phyloP scores from a whole-genome alignment of 2,888 invertebrate genomes.

The Catonia carolina region DNA sequence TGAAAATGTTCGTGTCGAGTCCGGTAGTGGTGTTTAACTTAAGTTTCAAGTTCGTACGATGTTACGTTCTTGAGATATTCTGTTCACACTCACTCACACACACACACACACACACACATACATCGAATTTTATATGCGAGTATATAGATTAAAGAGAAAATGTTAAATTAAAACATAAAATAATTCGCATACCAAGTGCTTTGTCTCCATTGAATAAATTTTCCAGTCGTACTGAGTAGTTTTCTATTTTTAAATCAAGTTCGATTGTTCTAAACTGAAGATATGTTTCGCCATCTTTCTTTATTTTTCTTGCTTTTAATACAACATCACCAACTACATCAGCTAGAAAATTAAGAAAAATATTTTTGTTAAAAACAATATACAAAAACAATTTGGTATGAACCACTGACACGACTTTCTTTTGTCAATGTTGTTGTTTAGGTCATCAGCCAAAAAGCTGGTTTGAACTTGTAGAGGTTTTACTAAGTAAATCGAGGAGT shows the following conservation, averaged over 20 bases:
- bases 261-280: conserved; percentile 49
- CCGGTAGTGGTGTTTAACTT: no score
- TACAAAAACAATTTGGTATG: background rate
- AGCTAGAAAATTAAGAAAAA: conserved; percentile 36
- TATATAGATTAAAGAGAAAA: no score
- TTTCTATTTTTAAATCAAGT: conserved; percentile 48
- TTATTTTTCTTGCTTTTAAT: conserved; percentile 43
- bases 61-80: no score
- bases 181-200: conserved; percentile 48
- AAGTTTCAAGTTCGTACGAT: background rate
- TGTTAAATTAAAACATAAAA: no score
- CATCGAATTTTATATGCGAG: no score
- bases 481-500: no score
- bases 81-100: background rate
- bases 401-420: no score
- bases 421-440: no score
- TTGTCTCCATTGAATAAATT: conserved; percentile 57
- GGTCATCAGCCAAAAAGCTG: no score
- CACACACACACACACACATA: no score
- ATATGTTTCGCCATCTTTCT: conserved; percentile 46
- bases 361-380: conserved; percentile 7
- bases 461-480: no score
- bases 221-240: conserved; percentile 50
- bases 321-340: conserved; percentile 48
- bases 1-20: no score